phyloP scores from a whole-genome alignment of 1,140 invertebrate genomes.

The Centruroides vittatus region DNA sequence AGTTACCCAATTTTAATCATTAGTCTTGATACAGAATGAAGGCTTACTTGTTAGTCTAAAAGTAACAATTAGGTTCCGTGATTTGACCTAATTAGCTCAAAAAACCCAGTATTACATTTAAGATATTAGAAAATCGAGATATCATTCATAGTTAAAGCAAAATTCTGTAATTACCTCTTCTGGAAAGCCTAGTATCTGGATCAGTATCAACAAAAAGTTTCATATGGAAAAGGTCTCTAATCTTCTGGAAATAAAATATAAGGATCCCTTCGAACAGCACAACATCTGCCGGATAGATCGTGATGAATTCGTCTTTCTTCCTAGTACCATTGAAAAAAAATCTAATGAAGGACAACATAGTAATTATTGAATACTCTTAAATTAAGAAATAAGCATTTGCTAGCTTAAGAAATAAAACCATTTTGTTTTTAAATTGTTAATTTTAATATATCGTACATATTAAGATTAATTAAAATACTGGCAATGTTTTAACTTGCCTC shows the following conservation, averaged over 20 bases:
- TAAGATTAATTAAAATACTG: no score
- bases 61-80: no score
- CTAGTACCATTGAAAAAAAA: constrained; percentile 33
- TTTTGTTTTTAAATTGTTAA: background rate
- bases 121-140: no score
- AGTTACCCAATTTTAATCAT: no score
- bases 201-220: constrained; percentile 99
- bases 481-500: constrained; percentile 41
- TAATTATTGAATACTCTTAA: background rate
- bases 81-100: no score
- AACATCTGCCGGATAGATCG: constrained; percentile 94
- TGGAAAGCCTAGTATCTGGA: constrained; percentile 86
- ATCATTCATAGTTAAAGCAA: no score
- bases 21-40: no score
- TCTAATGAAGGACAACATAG: no score
- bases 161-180: constrained; percentile 53
- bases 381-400: background rate
- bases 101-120: no score
- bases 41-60: no score
- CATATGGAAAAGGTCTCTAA: constrained; percentile 93
- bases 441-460: background rate
- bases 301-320: constrained; percentile 48
- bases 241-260: constrained; percentile 91
- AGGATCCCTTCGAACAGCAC: constrained; percentile 96
- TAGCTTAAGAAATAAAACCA: no score